Base-by-base conservation (phyloP, 2,888 invertebrate species). In the Lepetodrilus schrolli region DNA sequence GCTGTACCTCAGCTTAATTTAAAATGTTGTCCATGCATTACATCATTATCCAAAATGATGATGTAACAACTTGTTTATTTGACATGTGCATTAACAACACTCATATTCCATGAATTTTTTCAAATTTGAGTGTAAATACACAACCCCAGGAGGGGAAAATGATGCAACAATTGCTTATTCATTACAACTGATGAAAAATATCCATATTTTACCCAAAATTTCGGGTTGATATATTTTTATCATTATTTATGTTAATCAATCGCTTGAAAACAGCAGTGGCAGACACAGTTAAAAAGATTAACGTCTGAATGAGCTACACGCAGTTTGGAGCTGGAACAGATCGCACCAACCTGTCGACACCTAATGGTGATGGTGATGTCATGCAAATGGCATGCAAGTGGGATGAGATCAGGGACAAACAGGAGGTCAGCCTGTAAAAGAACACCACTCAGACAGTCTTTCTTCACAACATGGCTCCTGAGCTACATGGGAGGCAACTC, bases 401-500 rank as follows among this genome's bases (percentile, higher is more conserved):
- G 17, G 58, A 58, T 30, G 58, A 58, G 34, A n/a, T n/a, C 58
- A 30, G 58, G 58, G 58, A 58, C 58, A 58, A 23, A 58, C 34
- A 58, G 34, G 30, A 58, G 58, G 58, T 58, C 34, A 58, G 58
- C 58, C 58, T n/a, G n/a, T n/a, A 58, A 58, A 34, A 30, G 34
- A 58, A 58, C 58, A 58, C 58, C 58, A 58, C 58, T 58, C 58
- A 58, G 30, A 58, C 58, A 30, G 30, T 58, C 26, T 34, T n/a
- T n/a, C n/a, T n/a, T n/a, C n/a, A 58, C 58, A 58, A 58, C 58
- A 58, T 58, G 58, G 58, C 58, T 58, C 58, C 58, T 34, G n/a
- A 47, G 13, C 4, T 7, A 23, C 70, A 77, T 74, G 80, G 80
- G 77, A 74, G 70, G 74, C 72, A 76, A 80, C 77, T 77, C 75